Base-by-base conservation (phyloP, 2,797 vertebrate genomes). In the Sebastes taczanowskii region DNA sequence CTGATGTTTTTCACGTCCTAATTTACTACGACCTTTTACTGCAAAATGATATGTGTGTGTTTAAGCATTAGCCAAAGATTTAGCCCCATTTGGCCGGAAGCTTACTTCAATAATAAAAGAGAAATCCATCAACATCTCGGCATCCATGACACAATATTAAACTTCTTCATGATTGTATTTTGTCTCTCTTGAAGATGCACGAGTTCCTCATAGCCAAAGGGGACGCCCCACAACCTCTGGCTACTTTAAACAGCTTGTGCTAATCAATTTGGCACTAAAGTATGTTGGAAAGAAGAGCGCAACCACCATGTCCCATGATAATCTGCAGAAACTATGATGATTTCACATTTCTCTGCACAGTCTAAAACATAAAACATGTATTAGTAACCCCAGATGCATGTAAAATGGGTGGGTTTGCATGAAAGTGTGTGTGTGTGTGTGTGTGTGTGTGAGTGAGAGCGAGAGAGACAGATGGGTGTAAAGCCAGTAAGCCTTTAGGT, bases 401-500 rank as follows among this genome's bases (percentile, higher is more conserved):
- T 2, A 22, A 56, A 56, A 56, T 27, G 7, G 22, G 6, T 35
- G 53, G 63, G 4, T 52, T 29, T 67, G 2, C 62, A 23, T 65
- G 20, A 4, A 10, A 27, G 30, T 58, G 23, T 59, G 22, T 27
- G 60, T 60, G 27, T 46, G 53, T 7, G 64, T 29, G 59, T 4
- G 59, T 2, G 30, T 13, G 64, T 8, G 64, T 52, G n/a, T 52
- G n/a, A 27, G 78, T 13, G 64, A 65, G 69, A 66, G 76, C 55
- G 75, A 65, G 52, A 68, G 22, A 69, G 59, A 73, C 83, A 90
- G 87, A 91, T 91, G 89, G 84, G 76, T 74, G 77, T 74, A 88
- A 89, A 93, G 91, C 87, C 89, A 84, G 84, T 93, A 93, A 93
- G 87, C 86, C 87, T 87, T 78, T 74, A 86, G 86, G 81, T 88